These are phyloP conservation scores for Dreissena polymorpha DNA, from an alignment of 1,140 invertebrate genomes.

Conservation along the genomic window DNA sequence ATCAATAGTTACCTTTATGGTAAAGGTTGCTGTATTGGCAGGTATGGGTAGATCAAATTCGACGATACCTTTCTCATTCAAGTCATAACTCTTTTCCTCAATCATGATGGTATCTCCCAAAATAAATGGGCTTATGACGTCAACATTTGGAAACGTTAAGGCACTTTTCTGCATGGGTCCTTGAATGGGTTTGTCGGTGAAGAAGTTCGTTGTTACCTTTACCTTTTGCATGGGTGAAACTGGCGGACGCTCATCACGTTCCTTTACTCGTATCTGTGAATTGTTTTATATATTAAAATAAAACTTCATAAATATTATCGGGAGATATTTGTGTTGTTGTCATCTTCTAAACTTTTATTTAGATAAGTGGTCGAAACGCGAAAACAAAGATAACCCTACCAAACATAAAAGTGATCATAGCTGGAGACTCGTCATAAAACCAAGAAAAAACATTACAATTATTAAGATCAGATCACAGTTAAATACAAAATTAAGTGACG, in stretches of 20 bases:
- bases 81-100: not conserved
- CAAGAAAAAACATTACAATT: too few species aligned
- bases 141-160: not conserved
- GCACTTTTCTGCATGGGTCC: not conserved
- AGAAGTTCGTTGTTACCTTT: conserved; percentile 30
- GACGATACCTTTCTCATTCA: conserved; percentile 10
- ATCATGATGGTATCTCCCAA: conserved; percentile 7
- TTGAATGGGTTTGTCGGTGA: conserved; percentile 14
- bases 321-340: too few species aligned
- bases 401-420: too few species aligned
- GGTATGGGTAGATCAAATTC: conserved; percentile 26
- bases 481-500: too few species aligned
- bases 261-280: conserved; percentile 28
- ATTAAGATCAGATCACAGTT: too few species aligned
- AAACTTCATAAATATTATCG: too few species aligned
- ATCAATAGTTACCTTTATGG: conserved; percentile 21
- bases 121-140: conserved; percentile 32
- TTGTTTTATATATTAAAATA: too few species aligned
- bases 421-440: too few species aligned
- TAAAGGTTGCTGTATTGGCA: conserved; percentile 3
- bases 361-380: too few species aligned
- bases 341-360: too few species aligned
- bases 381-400: too few species aligned
- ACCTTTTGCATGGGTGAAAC: not conserved
- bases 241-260: conserved; percentile 45